phyloP scores from a whole-genome alignment of 2,888 invertebrate genomes.

The Trichogramma evanescens region DNA sequence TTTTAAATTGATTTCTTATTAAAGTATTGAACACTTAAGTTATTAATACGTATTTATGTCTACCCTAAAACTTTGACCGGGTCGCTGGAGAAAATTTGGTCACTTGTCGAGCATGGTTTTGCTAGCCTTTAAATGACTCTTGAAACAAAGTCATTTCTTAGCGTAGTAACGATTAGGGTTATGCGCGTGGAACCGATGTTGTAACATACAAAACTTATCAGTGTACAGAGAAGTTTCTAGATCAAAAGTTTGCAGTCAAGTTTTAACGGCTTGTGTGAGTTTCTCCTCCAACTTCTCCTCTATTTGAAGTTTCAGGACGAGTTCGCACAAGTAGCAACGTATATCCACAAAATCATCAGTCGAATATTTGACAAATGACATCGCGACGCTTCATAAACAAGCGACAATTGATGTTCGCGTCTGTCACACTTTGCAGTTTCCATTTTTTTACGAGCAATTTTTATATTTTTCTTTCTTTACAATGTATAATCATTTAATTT shows the following conservation, averaged over 20 bases:
- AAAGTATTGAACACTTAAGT: not conserved
- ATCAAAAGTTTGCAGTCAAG: slow-evolving; percentile 16
- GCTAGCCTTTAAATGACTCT: not conserved
- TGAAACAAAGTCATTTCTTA: slow-evolving; percentile 1
- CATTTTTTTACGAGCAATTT: no score
- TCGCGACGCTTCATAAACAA: not conserved
- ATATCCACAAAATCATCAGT: slow-evolving; percentile 20
- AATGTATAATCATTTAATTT: no score
- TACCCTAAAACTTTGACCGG: no score
- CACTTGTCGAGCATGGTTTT: no score
- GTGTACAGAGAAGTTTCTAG: slow-evolving; percentile 15
- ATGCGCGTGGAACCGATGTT: slow-evolving; percentile 3
- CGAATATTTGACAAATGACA: slow-evolving; percentile 17
- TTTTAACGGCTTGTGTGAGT: slow-evolving; percentile 18
- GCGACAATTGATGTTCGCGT: no score
- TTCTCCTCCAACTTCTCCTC: not conserved
- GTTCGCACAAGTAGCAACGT: not conserved
- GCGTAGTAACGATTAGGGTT: slow-evolving; percentile 3
- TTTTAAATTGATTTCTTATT: not conserved
- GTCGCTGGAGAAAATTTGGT: no score
- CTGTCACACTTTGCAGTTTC: no score
- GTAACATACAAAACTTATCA: slow-evolving; percentile 1
- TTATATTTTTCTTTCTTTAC: no score
- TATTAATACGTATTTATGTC: no score
- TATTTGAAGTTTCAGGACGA: slow-evolving; percentile 16